phyloP scores from a whole-genome alignment of 1,140 invertebrate genomes.

The Rhizoglyphus robini region DNA sequence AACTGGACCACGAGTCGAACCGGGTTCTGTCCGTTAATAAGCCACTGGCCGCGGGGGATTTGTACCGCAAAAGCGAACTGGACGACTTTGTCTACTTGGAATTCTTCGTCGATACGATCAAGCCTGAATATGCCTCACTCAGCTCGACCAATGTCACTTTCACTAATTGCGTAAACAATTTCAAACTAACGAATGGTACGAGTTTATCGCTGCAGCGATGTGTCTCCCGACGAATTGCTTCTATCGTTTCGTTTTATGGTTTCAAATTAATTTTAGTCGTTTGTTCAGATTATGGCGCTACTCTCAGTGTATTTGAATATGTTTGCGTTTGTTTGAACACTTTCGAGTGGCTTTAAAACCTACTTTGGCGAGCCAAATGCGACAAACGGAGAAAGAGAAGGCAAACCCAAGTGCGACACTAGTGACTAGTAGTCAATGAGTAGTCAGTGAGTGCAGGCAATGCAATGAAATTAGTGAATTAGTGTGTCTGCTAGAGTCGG shows the following conservation, averaged over 20 bases:
- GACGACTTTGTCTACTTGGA: constrained; percentile 15
- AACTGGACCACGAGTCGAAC: neutral
- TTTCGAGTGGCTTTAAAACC: neutral
- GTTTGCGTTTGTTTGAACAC: too few species aligned
- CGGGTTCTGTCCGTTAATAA: neutral
- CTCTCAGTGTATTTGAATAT: too few species aligned
- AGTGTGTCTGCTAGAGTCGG: neutral
- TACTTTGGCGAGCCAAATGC: too few species aligned
- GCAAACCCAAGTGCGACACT: too few species aligned
- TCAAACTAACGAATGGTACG: constrained; percentile 7
- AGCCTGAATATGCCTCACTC: neutral
- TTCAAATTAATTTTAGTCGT: constrained; percentile 8
- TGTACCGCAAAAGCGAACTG: neutral
- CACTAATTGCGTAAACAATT: constrained; percentile 4
- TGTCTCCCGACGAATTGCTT: neutral
- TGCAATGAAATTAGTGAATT: too few species aligned
- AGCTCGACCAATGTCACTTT: neutral
- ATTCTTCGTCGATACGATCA: constrained; percentile 15
- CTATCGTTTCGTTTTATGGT: constrained; percentile 14
- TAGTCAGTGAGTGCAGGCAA: too few species aligned
- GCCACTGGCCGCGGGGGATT: neutral
- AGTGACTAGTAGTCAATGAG: too few species aligned
- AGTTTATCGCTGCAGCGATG: neutral
- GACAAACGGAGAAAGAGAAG: too few species aligned
- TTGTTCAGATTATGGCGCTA: neutral